Base-by-base conservation (phyloP, 1,140 invertebrate genomes). In the Proctacanthus coquilletti region DNA sequence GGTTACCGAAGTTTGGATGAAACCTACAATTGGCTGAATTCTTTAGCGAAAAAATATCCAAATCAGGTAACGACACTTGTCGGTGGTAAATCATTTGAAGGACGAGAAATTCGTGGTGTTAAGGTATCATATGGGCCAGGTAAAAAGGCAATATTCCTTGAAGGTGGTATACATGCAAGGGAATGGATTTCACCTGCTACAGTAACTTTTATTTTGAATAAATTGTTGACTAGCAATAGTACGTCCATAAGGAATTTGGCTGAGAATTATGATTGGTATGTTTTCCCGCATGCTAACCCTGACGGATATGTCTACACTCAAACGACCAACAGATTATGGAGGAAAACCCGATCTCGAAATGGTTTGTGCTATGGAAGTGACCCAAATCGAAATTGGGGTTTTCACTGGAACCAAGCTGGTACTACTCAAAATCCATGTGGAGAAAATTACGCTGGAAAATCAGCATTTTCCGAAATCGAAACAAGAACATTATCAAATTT, bases 231-330 rank as follows among this genome's bases (percentile, higher is more conserved):
- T 11, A 72, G 61, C 18, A 36, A 51, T 0, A 41, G 69, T 35
- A 11, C 56, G 0, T 50, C 54, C 3, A 46, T 74, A 5, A 52
- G 63, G 31, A 36, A 45, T 1, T 48, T 74, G 13, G 66, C 78
- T 0, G 59, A 72, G 30, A 59, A 58, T 18, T 62, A 73, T 38
- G 72, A 78, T 21, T 83, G 78, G 78, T 76, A 79, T 43, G 60
- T 84, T 8, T 59, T 83, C 34, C 79, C 79, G 0, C 63, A 71
- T 18, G 49, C 71, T 2, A 84, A 84, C 57, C 81, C 83, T 9
- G 84, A 89, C 62, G 84, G 84, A 34, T 86, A 79, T 50, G 77
- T 70, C 25, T 84, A 74, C 47, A 72, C 77, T 1, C 73, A 77
- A 45, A 65, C 63, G 0, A 60, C 47, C 29, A 72, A 77, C 42